A percentile compares a stretch with the other conserved stretches of the same genome.
phyloP scores from a whole-genome alignment of 2,888 invertebrate genomes.

The Lamellibrachia satsuma region DNA sequence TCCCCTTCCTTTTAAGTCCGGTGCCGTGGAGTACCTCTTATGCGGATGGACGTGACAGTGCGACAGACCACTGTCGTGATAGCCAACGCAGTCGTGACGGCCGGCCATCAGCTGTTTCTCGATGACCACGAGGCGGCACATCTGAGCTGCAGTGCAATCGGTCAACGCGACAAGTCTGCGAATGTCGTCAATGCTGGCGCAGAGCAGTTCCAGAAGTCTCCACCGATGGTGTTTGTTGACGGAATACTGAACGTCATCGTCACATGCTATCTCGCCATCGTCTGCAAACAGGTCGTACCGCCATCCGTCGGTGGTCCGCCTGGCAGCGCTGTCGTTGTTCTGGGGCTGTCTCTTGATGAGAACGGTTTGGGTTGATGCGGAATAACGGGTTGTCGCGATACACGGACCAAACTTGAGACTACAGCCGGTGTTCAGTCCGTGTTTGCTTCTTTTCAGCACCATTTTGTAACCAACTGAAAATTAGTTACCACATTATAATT shows the following conservation, averaged over 20 bases:
- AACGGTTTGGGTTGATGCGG: not conserved
- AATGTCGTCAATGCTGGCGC: not conserved
- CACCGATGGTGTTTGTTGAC: not conserved
- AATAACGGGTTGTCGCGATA: not conserved
- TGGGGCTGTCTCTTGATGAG: not conserved
- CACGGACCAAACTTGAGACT: not conserved
- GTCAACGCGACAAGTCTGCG: not conserved
- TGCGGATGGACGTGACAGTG: not conserved
- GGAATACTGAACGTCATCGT: not conserved
- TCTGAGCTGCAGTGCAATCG: not conserved
- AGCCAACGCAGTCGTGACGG: not conserved
- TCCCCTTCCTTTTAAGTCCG: not conserved
- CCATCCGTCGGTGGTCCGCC: not conserved
- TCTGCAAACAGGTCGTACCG: not conserved
- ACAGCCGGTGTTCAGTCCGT: slow-evolving; percentile 12
- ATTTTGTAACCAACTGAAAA: not conserved
- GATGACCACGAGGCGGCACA: not conserved
- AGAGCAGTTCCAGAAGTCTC: not conserved
- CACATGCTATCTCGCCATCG: not conserved
- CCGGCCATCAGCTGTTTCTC: not conserved
- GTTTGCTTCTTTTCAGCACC: slow-evolving; percentile 5
- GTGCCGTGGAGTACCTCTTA: not conserved
- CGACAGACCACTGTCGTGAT: not conserved
- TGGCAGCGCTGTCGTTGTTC: not conserved
- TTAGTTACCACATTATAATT: not conserved